phyloP scores from a whole-genome alignment of 2,888 invertebrate genomes.

The Drepana falcataria region DNA sequence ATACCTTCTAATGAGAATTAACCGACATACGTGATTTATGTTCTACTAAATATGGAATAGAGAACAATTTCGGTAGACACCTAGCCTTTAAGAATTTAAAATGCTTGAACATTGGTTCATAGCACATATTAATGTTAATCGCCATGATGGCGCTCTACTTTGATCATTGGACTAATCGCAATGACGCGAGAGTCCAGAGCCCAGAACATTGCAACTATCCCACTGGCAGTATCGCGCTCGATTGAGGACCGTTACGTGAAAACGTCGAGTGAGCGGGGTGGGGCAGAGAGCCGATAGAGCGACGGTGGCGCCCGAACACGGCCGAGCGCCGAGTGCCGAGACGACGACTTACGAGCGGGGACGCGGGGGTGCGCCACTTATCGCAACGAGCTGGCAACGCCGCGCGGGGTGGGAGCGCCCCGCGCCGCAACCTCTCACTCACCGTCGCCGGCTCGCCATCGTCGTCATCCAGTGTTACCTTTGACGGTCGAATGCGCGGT shows the following conservation, averaged over 20 bases:
- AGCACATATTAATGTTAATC: conserved; percentile 13
- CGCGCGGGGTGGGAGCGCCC: conserved; percentile 76
- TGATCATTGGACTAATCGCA: conserved; percentile 46
- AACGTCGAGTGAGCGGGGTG: conserved; percentile 71
- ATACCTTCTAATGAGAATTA: conserved; percentile 43
- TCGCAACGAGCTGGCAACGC: conserved; percentile 76
- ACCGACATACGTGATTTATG: conserved; percentile 8
- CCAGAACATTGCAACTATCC: conserved; percentile 56
- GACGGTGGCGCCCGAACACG: conserved; percentile 70
- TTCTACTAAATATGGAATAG: conserved; percentile 17
- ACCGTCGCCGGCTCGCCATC: conserved; percentile 76
- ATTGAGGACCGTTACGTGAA: conserved; percentile 79
- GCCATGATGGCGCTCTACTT: conserved; percentile 32
- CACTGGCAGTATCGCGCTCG: conserved; percentile 74
- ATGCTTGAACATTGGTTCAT: background rate
- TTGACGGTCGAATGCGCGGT: conserved; percentile 77
- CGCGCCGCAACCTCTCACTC: conserved; percentile 80
- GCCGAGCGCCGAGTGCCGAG: conserved; percentile 70
- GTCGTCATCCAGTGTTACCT: conserved; percentile 80
- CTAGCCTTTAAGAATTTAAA: conserved; percentile 2
- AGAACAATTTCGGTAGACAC: conserved; percentile 11
- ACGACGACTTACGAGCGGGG: conserved; percentile 68
- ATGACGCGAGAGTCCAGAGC: conserved; percentile 27
- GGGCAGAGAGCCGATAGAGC: conserved; percentile 63
- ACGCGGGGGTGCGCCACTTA: conserved; percentile 78